Evolutionary conservation across 2,888 invertebrate species (phyloP).

Genomic region (Drosophila rubida): DNA sequence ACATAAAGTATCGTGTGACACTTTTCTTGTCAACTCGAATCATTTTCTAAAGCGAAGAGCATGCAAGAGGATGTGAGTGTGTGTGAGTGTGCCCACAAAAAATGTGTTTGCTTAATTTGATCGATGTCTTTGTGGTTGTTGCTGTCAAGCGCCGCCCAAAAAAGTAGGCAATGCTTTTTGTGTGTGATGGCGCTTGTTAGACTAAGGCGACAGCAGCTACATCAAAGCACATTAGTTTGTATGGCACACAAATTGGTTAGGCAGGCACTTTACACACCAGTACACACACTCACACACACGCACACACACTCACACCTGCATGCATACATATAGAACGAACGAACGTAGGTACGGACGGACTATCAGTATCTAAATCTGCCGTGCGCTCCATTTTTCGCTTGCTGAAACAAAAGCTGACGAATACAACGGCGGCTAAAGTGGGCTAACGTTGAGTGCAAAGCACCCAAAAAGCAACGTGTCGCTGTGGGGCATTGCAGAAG

Average conservation of each 20-base stretch:
- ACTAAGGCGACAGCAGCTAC: constrained; percentile 51
- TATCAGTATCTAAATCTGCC: constrained; percentile 73
- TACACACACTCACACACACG: constrained; percentile 35
- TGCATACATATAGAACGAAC: constrained; percentile 32
- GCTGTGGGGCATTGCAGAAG: constrained; percentile 61
- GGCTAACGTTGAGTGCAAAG: constrained; percentile 71
- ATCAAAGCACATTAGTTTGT: constrained; percentile 78
- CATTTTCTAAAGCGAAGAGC: constrained; percentile 50
- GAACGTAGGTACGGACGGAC: constrained; percentile 3
- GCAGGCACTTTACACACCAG: constrained; percentile 67
- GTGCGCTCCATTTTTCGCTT: constrained; percentile 67
- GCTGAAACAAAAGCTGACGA: constrained; percentile 62
- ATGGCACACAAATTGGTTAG: constrained; percentile 74
- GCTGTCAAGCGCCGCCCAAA: constrained; percentile 23
- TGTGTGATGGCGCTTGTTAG: constrained; percentile 40
- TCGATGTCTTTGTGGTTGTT: constrained; percentile 54
- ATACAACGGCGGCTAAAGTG: constrained; percentile 65
- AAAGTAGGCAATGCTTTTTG: constrained; percentile 45
- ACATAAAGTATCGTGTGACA: constrained; percentile 57
- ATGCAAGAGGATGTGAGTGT: background rate
- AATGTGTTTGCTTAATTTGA: constrained; percentile 72
- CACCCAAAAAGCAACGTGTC: constrained; percentile 50
- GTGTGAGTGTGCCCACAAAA: constrained; percentile 16
- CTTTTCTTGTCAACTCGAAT: constrained; percentile 62
- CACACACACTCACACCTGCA: constrained; percentile 34